Base-by-base conservation (phyloP, 2,888 invertebrate species). In the Piscicola geometra region DNA sequence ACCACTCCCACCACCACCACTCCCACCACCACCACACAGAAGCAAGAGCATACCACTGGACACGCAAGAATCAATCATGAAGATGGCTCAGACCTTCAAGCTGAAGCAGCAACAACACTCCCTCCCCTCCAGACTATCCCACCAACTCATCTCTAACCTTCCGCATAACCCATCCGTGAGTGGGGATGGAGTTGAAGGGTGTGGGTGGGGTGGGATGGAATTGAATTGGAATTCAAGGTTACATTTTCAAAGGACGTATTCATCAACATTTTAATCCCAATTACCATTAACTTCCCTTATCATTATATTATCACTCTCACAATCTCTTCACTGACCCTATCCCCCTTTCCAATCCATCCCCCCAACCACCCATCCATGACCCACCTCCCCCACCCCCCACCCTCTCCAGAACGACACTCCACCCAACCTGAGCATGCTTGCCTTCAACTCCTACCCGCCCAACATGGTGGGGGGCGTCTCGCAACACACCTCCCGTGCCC, bases 1-100 rank as follows among this genome's bases (percentile, higher is more conserved):
- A 41, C 41, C 41, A 15, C 41, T 15, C 41, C 98, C 89, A 9
- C 41, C 41, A n/a, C 21, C 21, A 15, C 50, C 9, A 47, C 25
- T 56, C 60, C 60, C 9, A 3, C 25, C 21, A 5, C 60, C n/a
- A 5, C 87, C 82, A 86, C 88, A 69, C 87, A 86, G 87, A 2
- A 67, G 5, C 67, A 67, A 35, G 21, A 67, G 28, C 30, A 3
- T 67, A 15, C 35, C 67, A 67, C 5, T 32, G 15, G 67, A 67
- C 2, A 32, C 30, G 32, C 33, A 25, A 30, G 67, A 67, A n/a
- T 12, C 67, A 12, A 67, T 67, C 28, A 30, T 67, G 67, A 67
- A 67, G 67, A 32, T 67, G 32, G 30, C 56, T 18, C 73, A 73
- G 64, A 35, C 52, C 18, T 33, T 35, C 52, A 56, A 56, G 25